Evolutionary conservation across 2,113 vertebrate genomes (phyloP), one percentile per base, ranked within the genome.

Genomic region (Lepisosteus oculatus): DNA sequence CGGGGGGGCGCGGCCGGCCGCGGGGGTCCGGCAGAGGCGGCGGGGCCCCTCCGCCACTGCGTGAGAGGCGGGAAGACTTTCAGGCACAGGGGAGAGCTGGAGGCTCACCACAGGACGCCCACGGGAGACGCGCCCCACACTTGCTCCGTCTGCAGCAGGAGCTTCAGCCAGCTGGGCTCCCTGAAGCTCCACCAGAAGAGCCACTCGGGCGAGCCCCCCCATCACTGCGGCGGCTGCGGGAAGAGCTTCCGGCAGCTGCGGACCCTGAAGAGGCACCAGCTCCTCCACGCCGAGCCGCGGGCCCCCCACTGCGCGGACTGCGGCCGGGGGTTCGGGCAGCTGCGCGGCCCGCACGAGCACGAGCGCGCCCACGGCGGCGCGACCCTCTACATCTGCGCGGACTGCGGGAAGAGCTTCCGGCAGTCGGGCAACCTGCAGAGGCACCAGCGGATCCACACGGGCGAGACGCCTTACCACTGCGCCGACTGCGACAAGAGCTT

Each of bases 111-210:
- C 15, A 4, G 47, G 47, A 55, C 41, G 13, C 85, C 88, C 75
- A 84, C 82, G 0, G 86, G 85, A 3, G 83, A 85, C 74, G 78
- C 79, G 69, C 86, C 86, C 44, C 88, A 87, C 68, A 86, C 88
- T 1, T 92, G 90, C 42, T 66, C 76, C 2, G 87, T 90, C 76
- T 90, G 87, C 0, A 87, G 88, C 47, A 90, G 90, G 73, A 89
- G 86, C 80, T 90, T 90, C 79, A n/a, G 54, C 12, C n/a, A 66
- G 9, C 8, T 66, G 45, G 29, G 57, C 41, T 66, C 64, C 17
- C 41, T 72, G 55, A 72, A 59, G 41, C 42, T 65, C 41, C 54
- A 54, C 63, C 14, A 55, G 62, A 56, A 8, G 55, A 57, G 51
- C 14, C 63, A 43, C 51, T 15, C 41, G 43, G 70, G 17, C 9